Conservation (phyloP, 2,113 vertebrate species). For the Willisornis vidua region DNA sequence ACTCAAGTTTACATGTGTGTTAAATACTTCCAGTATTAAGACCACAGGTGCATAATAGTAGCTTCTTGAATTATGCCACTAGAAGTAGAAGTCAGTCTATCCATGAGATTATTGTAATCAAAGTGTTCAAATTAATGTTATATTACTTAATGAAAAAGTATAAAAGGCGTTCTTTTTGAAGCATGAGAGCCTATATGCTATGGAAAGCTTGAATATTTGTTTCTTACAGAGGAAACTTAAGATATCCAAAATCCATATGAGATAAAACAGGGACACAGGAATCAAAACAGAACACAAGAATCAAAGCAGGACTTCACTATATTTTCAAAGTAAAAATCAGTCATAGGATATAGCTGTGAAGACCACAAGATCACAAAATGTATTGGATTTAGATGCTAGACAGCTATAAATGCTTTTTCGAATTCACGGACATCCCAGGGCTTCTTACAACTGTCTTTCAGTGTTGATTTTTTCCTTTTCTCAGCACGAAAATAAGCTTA, state of each 20-base stretch:
- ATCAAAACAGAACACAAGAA: slow-evolving; percentile 1
- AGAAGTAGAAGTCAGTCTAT: neutral
- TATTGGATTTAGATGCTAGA: neutral
- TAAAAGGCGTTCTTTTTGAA: neutral
- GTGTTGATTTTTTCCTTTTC: neutral
- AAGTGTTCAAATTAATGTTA: neutral
- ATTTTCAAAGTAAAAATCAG: slow-evolving; percentile 32
- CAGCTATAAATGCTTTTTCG: neutral
- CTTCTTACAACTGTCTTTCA: neutral
- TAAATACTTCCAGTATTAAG: neutral
- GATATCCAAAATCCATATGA: neutral
- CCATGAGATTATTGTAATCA: neutral
- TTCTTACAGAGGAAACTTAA: neutral
- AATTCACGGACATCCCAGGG: neutral
- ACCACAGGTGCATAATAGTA: neutral
- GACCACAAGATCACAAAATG: neutral
- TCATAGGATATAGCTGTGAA: neutral
- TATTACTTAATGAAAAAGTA: neutral
- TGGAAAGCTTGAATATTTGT: neutral
- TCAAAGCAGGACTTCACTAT: slow-evolving; percentile 5
- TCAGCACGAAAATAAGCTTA: neutral
- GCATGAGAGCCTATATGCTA: neutral
- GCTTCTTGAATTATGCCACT: neutral
- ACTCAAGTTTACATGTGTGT: neutral
- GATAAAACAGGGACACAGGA: neutral